phyloP scores from a whole-genome alignment of 1,140 invertebrate species.

The Pseudomyrmex flavicornis region DNA sequence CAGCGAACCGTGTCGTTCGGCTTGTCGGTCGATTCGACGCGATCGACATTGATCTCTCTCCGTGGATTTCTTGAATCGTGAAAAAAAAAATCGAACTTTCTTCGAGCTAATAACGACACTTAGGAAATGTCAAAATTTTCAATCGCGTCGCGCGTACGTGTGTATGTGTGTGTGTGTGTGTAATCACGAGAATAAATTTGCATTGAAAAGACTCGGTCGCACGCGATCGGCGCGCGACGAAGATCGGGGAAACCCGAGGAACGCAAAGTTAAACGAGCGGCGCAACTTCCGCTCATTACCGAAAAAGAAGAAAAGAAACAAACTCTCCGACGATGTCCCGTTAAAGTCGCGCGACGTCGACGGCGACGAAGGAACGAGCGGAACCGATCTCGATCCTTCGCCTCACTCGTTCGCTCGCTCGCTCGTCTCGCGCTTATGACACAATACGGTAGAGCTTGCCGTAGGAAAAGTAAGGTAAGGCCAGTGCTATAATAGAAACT shows the following conservation, averaged over 20 bases:
- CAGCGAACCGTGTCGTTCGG: conserved; percentile 33
- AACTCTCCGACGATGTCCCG: conserved; percentile 13
- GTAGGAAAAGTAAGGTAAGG: conserved; percentile 86
- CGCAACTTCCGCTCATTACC: conserved; percentile 16
- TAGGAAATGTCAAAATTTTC: not conserved
- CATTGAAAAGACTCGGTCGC: not conserved
- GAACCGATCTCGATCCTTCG: conserved; percentile 63
- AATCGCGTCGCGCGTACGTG: not conserved
- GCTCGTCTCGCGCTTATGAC: conserved; percentile 80
- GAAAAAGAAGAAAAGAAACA: not conserved
- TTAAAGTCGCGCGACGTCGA: conserved; percentile 32
- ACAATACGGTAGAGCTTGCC: conserved; percentile 82
- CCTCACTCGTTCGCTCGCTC: conserved; percentile 14
- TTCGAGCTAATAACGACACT: no score
- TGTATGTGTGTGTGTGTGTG: no score
- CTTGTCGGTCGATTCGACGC: conserved; percentile 11
- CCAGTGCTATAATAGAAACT: conserved; percentile 86
- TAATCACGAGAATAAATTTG: not conserved
- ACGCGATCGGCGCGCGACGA: not conserved
- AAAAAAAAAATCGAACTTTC: no score
- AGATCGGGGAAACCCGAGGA: not conserved
- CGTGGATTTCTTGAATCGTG: not conserved
- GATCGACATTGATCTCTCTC: conserved; percentile 52
- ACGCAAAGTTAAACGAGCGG: not conserved
- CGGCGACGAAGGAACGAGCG: conserved; percentile 8